phyloP scores from a whole-genome alignment of 2,113 vertebrate species.

The western clawed frog (Xenopus tropicalis) region DNA sequence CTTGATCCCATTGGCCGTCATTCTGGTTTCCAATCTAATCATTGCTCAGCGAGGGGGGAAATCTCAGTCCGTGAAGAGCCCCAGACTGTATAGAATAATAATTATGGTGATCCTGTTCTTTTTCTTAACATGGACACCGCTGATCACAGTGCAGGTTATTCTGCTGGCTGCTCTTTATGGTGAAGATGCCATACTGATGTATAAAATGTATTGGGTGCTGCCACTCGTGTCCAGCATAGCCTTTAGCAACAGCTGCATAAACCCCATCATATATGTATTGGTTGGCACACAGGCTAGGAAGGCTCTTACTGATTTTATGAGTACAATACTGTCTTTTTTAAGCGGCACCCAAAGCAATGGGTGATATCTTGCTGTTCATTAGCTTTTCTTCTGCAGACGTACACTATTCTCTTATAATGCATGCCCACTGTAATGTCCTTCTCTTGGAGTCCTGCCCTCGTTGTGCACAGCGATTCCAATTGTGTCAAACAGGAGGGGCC shows the following conservation, averaged over 20 bases:
- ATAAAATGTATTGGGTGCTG: neutral
- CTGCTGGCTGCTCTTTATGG: neutral
- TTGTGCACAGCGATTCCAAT: too few relatives aligned
- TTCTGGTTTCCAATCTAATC: neutral
- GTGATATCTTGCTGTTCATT: too few relatives aligned
- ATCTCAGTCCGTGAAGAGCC: neutral
- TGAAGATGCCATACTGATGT: neutral
- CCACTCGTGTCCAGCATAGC: constrained; percentile 2
- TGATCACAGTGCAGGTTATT: neutral
- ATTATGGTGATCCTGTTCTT: neutral
- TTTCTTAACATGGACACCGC: neutral
- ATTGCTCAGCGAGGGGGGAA: neutral
- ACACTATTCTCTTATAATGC: too few relatives aligned
- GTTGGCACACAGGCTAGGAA: neutral
- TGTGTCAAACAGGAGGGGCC: too few relatives aligned
- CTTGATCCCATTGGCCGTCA: neutral
- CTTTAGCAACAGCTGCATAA: neutral
- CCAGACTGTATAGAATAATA: neutral
- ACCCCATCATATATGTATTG: constrained; percentile 5
- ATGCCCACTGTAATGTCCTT: too few relatives aligned
- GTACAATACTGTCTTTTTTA: neutral
- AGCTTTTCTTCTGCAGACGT: too few relatives aligned
- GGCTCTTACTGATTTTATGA: neutral
- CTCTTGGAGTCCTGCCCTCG: too few relatives aligned
- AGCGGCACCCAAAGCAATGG: too few relatives aligned